A percentile compares a stretch with the other conserved stretches of the same genome.
phyloP scores from a whole-genome alignment of 2,113 vertebrate genomes.

The Drymodes brunneopygia region DNA sequence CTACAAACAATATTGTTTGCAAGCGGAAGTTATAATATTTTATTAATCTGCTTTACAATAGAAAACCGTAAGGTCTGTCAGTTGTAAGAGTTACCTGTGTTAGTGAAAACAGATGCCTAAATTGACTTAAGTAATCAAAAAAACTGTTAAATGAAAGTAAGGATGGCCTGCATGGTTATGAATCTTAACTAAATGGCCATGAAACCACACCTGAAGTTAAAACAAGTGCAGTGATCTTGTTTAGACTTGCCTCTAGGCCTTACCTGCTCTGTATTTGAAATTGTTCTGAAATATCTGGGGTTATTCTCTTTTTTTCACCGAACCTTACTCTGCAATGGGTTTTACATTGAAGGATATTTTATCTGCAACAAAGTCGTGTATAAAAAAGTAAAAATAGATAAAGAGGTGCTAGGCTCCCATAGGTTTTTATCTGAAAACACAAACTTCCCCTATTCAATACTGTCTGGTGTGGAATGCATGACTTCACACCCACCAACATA shows the following conservation, averaged over 20 bases:
- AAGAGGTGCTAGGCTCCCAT: neutral
- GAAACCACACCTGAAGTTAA: slow-evolving; percentile 7
- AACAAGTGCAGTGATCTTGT: slow-evolving; percentile 32
- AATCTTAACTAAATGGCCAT: neutral
- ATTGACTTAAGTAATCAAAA: neutral
- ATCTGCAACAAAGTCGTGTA: neutral
- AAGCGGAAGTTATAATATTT: neutral
- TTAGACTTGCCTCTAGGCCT: neutral
- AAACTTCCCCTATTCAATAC: neutral
- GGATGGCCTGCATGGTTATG: neutral
- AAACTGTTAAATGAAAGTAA: neutral
- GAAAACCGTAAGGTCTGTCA: neutral
- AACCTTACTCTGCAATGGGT: neutral
- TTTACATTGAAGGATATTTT: neutral
- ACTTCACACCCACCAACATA: neutral
- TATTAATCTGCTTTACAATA: neutral
- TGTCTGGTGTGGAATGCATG: neutral
- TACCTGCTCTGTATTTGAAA: neutral
- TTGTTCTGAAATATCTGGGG: neutral
- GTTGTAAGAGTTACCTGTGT: neutral
- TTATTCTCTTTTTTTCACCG: neutral
- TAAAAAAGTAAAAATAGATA: neutral
- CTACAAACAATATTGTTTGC: neutral
- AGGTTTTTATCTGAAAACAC: neutral
- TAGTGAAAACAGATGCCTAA: neutral